A percentile compares a stretch with the other conserved stretches of the same genome.
Conservation (phyloP, 2,797 vertebrate genomes). For the Melanotaenia maccullochi region DNA sequence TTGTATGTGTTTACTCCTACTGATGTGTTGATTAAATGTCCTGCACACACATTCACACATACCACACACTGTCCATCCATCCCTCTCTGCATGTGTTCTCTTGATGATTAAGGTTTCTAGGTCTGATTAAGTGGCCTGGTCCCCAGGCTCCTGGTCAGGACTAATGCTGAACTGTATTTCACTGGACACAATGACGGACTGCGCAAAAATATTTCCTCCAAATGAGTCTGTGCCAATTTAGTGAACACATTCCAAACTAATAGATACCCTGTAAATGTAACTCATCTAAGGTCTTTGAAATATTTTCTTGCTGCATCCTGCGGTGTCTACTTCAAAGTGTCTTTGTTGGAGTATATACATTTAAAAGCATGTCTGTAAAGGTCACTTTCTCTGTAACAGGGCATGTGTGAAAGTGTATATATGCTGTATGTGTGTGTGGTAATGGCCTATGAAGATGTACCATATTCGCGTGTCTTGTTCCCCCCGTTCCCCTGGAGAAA, state of each 20-base stretch:
- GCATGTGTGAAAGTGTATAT: slow-evolving; percentile 15
- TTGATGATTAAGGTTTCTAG: slow-evolving; percentile 56
- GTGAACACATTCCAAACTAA: slow-evolving; percentile 28
- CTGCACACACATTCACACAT: slow-evolving; percentile 15
- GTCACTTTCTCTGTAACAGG: slow-evolving; percentile 51
- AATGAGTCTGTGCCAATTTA: slow-evolving; percentile 24
- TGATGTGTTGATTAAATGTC: slow-evolving; percentile 79
- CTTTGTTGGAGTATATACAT: slow-evolving; percentile 39
- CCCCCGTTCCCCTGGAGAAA: slow-evolving; percentile 70
- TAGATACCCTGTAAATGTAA: slow-evolving; percentile 12
- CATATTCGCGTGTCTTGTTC: slow-evolving; percentile 31
- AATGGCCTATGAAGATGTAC: slow-evolving; percentile 26
- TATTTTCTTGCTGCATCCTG: slow-evolving; percentile 19
- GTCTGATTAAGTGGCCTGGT: slow-evolving; percentile 78
- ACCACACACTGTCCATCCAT: slow-evolving; percentile 30
- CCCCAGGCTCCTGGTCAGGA: slow-evolving; percentile 72
- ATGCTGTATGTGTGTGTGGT: slow-evolving; percentile 23
- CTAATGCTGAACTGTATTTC: slow-evolving; percentile 72
- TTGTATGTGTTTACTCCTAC: slow-evolving; percentile 73
- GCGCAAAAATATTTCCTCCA: slow-evolving; percentile 41
- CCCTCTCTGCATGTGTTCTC: slow-evolving; percentile 55
- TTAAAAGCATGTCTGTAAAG: slow-evolving; percentile 54
- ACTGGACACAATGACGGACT: slow-evolving; percentile 42
- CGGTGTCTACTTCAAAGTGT: slow-evolving; percentile 31
- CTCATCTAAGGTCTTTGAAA: slow-evolving; percentile 37